Evolutionary conservation across 2,797 vertebrate species (phyloP).

Genomic region (Liasis olivaceus): DNA sequence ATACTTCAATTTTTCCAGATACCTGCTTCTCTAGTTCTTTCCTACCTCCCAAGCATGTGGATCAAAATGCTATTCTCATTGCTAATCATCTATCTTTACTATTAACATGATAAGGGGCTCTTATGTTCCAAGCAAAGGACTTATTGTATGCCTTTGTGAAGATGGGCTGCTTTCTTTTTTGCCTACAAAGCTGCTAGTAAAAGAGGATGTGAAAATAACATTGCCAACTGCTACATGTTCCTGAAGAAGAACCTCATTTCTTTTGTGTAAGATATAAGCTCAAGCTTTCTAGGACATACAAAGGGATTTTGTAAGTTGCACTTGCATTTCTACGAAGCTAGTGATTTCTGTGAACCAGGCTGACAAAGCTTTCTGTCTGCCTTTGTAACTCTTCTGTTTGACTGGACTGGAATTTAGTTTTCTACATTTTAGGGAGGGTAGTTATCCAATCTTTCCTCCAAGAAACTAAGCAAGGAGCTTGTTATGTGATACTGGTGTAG

Average conservation of each 20-base stretch:
- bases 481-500: neutral
- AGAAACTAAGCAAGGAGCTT: neutral
- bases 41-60: neutral
- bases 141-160: neutral
- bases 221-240: neutral
- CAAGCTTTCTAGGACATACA: neutral
- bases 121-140: slow-evolving; percentile 18
- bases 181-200: slow-evolving; percentile 13
- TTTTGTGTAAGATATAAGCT: slow-evolving; percentile 46
- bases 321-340: slow-evolving; percentile 1
- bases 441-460: neutral
- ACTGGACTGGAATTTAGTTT: neutral
- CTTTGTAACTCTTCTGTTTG: neutral
- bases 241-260: slow-evolving; percentile 41
- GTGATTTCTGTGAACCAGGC: slow-evolving; percentile 17
- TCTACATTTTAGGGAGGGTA: neutral
- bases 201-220: slow-evolving; percentile 51
- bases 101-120: slow-evolving; percentile 18
- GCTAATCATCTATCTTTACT: slow-evolving; percentile 13
- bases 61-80: slow-evolving; percentile 25
- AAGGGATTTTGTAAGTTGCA: neutral
- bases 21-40: neutral
- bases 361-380: neutral
- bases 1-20: neutral
- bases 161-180: slow-evolving; percentile 28